Conservation (phyloP, 37 sponge, comb jelly and placozoan species). For the Mnemiopsis leidyi region DNA sequence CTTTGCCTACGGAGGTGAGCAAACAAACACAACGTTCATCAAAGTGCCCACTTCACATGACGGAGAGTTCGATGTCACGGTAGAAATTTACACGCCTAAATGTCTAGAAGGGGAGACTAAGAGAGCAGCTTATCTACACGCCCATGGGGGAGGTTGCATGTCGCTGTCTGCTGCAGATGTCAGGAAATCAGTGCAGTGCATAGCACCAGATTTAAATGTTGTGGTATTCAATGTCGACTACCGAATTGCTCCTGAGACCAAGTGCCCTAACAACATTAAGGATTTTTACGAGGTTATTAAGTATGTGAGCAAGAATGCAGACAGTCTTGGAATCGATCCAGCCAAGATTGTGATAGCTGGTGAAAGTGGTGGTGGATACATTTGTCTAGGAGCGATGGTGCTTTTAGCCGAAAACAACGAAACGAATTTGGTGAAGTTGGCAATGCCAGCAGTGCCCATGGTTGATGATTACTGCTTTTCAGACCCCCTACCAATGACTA, state of each 20-base stretch:
- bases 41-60: slow-evolving; percentile 1
- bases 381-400: too few species aligned
- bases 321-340: background rate
- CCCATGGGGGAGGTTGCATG: background rate
- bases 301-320: background rate
- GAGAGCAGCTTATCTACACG: background rate
- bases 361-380: slow-evolving; percentile 19
- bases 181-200: background rate
- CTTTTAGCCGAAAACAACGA: background rate
- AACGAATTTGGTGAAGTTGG: background rate
- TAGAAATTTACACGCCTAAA: slow-evolving; percentile 3
- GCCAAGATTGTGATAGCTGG: background rate
- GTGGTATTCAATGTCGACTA: slow-evolving; percentile 43
- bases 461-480: slow-evolving; percentile 49
- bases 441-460: slow-evolving; percentile 5
- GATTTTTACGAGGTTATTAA: slow-evolving; percentile 36
- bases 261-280: slow-evolving; percentile 32
- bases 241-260: background rate
- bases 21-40: background rate
- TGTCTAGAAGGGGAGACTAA: background rate
- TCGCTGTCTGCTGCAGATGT: slow-evolving; percentile 14
- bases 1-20: background rate
- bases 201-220: background rate
- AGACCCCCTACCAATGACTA: slow-evolving; percentile 9
- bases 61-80: background rate